Base-by-base conservation (phyloP, 2,113 vertebrate species). In the Hydrochoerus hydrochaeris region DNA sequence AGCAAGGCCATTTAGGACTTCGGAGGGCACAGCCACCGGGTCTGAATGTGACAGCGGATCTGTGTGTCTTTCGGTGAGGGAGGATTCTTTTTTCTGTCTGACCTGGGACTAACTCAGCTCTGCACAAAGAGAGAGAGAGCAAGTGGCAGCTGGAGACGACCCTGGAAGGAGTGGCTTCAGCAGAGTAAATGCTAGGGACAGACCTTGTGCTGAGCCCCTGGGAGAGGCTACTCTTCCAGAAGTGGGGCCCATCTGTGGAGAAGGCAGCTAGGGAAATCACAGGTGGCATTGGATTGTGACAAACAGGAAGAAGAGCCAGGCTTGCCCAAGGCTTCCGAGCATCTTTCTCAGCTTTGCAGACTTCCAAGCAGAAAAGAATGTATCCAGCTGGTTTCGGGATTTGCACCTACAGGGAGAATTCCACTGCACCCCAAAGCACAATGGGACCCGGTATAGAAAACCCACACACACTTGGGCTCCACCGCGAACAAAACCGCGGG, bases 121-220 rank as follows among this genome's bases (percentile, higher is more conserved):
- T 30, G 63, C 83, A 14, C 0, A 81, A n/a, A n/a, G n/a, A n/a
- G 86, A 96, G 71, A 90, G 52, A 54, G 13, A 54, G 13, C 82
- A 97, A 87, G 58, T 85, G 92, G 87, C 95, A 94, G 87, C 93
- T 89, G 92, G 95, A 71, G 94, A 90, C 60, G n/a, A 89, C 95
- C 65, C 94, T 96, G 80, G 73, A 71, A 97, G 81, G 96, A 96
- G 85, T 96, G 44, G 90, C 87, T 62, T 77, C 44, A 1, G 44
- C 2, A 9, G 32, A 17, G 41, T 35, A 81, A 75, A 19, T 30
- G 3, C 7, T 7, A 49, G 19, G 44, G 73, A 44, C 19, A 9
- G 1, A 22, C 62, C 57, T 2, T 19, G 41, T 81, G 67, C 90
- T 94, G 46, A 92, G 65, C 28, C 52, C 20, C 83, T 35, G 65